phyloP scores from a whole-genome alignment of 1,140 invertebrate genomes.

The Plodia interpunctella region DNA sequence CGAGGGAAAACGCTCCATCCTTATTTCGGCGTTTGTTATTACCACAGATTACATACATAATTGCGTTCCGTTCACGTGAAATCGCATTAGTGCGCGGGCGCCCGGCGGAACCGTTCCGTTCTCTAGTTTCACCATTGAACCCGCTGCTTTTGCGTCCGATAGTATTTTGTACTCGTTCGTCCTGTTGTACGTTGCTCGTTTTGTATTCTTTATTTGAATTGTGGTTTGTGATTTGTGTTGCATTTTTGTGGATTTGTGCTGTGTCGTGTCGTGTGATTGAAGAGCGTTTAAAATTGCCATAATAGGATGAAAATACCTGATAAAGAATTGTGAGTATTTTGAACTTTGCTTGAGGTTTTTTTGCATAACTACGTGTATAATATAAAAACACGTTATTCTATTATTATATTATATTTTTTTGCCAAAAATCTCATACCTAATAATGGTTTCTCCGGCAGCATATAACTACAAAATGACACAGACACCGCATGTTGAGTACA shows the following conservation, averaged over 20 bases:
- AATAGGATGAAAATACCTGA: not conserved
- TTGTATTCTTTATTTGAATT: not conserved
- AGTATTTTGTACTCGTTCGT: not conserved
- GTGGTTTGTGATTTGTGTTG: not conserved
- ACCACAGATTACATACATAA: not conserved
- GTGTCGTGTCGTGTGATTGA: not conserved
- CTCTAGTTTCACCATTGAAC: constrained; percentile 25
- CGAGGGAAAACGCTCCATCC: not conserved
- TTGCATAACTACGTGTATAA: not conserved
- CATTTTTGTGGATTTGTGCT: not conserved
- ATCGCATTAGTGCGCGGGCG: constrained; percentile 23
- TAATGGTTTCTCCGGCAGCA: no score
- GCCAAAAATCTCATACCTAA: no score
- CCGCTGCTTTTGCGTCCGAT: constrained; percentile 2
- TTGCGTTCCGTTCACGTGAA: constrained; percentile 18
- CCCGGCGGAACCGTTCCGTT: constrained; percentile 29
- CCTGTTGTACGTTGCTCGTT: not conserved
- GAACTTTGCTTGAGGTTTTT: not conserved
- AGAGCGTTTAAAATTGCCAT: not conserved
- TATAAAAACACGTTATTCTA: no score
- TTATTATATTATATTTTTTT: no score
- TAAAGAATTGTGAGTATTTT: not conserved
- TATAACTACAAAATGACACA: no score
- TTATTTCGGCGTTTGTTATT: not conserved
- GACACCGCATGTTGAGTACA: no score